phyloP scores from a whole-genome alignment of 2,113 vertebrate species.

The Zapus hudsonius region DNA sequence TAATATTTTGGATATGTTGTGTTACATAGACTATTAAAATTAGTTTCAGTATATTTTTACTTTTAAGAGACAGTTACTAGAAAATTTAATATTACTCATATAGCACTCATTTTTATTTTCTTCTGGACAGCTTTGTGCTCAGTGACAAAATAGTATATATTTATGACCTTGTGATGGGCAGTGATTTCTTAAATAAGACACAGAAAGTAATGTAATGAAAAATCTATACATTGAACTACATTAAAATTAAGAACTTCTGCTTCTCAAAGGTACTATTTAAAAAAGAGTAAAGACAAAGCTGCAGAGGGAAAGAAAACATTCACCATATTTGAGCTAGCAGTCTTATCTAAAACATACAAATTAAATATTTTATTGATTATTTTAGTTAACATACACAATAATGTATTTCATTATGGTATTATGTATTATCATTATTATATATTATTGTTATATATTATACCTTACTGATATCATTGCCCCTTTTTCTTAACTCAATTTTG shows the following conservation, averaged over 20 bases:
- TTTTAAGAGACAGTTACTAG: neutral
- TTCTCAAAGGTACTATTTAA: neutral
- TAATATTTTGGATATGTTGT: constrained; percentile 9
- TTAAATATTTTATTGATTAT: neutral
- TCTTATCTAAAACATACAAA: neutral
- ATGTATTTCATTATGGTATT: neutral
- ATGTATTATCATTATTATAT: too few species aligned
- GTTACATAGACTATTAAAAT: constrained; percentile 24
- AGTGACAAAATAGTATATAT: neutral
- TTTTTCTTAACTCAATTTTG: neutral
- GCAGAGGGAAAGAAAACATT: neutral
- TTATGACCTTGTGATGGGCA: neutral
- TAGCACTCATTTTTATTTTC: neutral
- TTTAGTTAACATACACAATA: neutral
- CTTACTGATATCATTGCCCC: neutral
- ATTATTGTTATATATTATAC: too few species aligned
- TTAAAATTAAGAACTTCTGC: neutral
- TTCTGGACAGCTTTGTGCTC: neutral
- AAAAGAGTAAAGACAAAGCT: neutral
- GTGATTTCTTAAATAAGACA: neutral
- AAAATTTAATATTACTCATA: neutral
- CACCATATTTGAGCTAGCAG: neutral
- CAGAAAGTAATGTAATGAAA: neutral
- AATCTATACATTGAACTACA: neutral
- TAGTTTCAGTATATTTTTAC: neutral